phyloP scores from a whole-genome alignment of 2,888 invertebrate species.

The Oegoconia quadripuncta region DNA sequence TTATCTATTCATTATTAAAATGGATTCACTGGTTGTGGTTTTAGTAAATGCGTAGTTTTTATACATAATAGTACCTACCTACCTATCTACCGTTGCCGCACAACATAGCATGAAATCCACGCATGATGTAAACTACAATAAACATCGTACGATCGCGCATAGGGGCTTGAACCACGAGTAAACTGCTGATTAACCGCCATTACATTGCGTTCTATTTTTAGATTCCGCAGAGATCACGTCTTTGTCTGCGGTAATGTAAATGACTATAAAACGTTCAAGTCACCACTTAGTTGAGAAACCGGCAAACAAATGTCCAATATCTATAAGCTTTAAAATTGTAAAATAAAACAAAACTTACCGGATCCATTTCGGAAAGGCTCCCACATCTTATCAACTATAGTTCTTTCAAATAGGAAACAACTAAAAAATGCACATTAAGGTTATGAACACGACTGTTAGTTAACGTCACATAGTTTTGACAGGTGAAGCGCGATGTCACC shows the following conservation, averaged over 20 bases:
- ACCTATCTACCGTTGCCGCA: no score
- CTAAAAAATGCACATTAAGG: conserved; percentile 48
- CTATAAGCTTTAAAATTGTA: conserved; percentile 28
- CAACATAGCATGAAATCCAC: conserved; percentile 37
- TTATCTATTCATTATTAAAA: conserved; percentile 2
- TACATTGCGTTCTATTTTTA: conserved; percentile 68
- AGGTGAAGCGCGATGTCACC: conserved; percentile 57
- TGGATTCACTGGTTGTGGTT: neutral
- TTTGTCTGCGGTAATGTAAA: conserved; percentile 72
- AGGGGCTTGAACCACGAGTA: conserved; percentile 57
- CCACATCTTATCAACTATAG: conserved; percentile 52
- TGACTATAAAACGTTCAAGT: conserved; percentile 50
- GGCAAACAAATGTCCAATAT: conserved; percentile 47
- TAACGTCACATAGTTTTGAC: conserved; percentile 69
- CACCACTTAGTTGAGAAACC: conserved; percentile 28
- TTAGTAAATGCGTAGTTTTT: conserved; percentile 6
- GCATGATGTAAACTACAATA: conserved; percentile 33
- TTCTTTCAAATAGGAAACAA: conserved; percentile 45
- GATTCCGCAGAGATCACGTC: conserved; percentile 73
- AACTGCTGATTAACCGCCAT: conserved; percentile 72
- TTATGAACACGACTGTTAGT: conserved; percentile 49
- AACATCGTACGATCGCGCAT: conserved; percentile 30
- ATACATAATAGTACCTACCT: no score
- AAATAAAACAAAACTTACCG: conserved; percentile 46
- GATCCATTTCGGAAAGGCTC: conserved; percentile 42